Percentiles rank a stretch among this genome's conserved stretches.
Conservation (phyloP, 2,113 vertebrate genomes). For the Syngnathoides biaculeatus region DNA sequence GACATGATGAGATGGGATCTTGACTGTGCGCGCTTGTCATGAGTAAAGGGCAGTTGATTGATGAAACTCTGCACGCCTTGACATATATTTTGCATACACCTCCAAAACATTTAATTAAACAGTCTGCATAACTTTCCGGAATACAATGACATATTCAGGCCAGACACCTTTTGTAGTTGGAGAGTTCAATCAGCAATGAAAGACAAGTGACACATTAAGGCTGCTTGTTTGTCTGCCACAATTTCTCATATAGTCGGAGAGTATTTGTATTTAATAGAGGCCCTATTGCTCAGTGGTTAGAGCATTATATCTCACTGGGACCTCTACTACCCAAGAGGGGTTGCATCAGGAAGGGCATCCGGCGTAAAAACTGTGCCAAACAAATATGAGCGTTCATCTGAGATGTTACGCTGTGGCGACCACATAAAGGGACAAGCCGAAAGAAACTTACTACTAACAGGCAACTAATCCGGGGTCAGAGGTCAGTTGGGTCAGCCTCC, state of each 20-base stretch:
- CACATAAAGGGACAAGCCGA: too few relatives aligned
- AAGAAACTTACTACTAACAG: too few relatives aligned
- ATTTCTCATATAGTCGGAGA: conserved; percentile 2
- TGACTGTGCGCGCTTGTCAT: conserved; percentile 15
- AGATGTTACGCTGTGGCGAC: too few relatives aligned
- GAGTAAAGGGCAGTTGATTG: neutral
- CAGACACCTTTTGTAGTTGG: conserved; percentile 26
- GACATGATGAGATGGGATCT: neutral
- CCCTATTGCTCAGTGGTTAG: too few relatives aligned
- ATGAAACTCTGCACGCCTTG: conserved; percentile 3
- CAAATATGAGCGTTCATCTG: too few relatives aligned
- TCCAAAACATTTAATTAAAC: conserved; percentile 5
- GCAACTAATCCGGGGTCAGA: too few relatives aligned
- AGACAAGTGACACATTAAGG: conserved; percentile 36
- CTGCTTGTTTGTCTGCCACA: conserved; percentile 20
- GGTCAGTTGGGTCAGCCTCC: too few relatives aligned
- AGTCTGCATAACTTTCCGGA: conserved; percentile 10
- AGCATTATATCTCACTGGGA: too few relatives aligned
- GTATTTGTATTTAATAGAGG: too few relatives aligned
- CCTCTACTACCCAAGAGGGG: too few relatives aligned
- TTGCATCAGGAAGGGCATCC: too few relatives aligned
- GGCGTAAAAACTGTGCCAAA: too few relatives aligned
- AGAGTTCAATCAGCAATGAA: conserved; percentile 40
- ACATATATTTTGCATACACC: conserved; percentile 19
- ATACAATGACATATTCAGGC: conserved; percentile 48